These are phyloP conservation scores for Phataginus tetradactyla DNA, from an alignment of 2,797 vertebrate genomes.

Conservation along the genomic window DNA sequence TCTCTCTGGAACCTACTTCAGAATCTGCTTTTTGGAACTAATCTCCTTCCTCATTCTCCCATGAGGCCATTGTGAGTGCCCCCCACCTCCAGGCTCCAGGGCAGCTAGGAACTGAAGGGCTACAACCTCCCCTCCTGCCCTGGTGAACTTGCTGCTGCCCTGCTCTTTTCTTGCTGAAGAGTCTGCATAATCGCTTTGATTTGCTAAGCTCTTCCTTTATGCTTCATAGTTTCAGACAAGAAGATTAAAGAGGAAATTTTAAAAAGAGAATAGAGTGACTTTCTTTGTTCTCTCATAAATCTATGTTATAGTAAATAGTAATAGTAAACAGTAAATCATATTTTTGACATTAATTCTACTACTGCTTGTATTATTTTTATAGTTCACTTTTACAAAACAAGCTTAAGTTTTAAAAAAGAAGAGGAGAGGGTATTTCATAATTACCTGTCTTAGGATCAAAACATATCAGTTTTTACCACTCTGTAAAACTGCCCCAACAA, in stretches of 20 bases:
- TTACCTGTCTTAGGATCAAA: neutral
- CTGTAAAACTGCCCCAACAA: neutral
- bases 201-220: constrained; percentile 31
- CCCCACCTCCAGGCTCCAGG: neutral
- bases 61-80: neutral
- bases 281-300: constrained; percentile 40
- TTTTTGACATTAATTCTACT: constrained; percentile 24
- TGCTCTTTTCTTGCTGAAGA: neutral
- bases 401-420: neutral
- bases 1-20: constrained; percentile 2
- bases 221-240: neutral
- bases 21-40: constrained; percentile 3
- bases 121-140: neutral
- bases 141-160: neutral
- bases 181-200: neutral
- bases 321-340: neutral
- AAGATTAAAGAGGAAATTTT: constrained; percentile 44
- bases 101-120: neutral
- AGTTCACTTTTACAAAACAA: constrained; percentile 48
- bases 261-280: constrained; percentile 3
- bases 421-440: neutral
- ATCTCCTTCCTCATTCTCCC: neutral
- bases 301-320: constrained; percentile 27
- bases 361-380: constrained; percentile 35
- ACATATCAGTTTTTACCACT: constrained; percentile 8